Evolutionary conservation across 2,113 vertebrate species (phyloP).

Genomic region (Eolophus roseicapilla): DNA sequence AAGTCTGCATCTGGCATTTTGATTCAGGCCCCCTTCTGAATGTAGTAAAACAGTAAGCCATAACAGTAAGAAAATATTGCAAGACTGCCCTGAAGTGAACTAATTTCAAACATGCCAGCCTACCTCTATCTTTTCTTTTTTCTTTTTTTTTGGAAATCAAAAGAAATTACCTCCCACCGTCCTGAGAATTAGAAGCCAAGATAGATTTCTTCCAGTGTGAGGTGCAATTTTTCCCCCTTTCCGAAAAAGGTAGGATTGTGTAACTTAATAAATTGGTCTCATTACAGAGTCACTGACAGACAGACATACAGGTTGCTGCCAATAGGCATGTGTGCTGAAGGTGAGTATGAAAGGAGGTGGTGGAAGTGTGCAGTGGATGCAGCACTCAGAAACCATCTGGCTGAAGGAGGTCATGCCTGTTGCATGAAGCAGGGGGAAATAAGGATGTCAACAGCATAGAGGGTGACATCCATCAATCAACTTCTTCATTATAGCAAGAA

Average conservation of each 20-base stretch:
- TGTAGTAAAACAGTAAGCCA: background rate
- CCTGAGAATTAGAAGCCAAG: constrained; percentile 29
- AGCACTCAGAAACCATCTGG: constrained; percentile 62
- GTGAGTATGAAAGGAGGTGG: constrained; percentile 6
- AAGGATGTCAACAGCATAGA: constrained; percentile 60
- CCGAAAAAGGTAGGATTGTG: constrained; percentile 73
- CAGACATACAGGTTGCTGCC: constrained; percentile 76
- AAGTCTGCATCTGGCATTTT: background rate
- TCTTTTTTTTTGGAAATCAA: background rate
- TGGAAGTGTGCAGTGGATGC: constrained; percentile 37
- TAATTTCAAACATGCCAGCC: background rate
- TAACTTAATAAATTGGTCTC: constrained; percentile 82
- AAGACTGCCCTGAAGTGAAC: background rate
- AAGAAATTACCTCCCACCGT: constrained; percentile 29
- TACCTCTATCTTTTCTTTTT: background rate
- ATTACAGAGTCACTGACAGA: constrained; percentile 86
- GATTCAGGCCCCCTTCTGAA: background rate
- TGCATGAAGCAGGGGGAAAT: constrained; percentile 67
- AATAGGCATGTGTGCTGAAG: constrained; percentile 65
- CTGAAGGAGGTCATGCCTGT: constrained; percentile 64
- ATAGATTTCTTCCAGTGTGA: constrained; percentile 24
- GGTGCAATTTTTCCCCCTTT: constrained; percentile 42
- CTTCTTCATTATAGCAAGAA: constrained; percentile 73
- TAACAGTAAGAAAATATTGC: background rate
- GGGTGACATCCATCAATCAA: constrained; percentile 75